Conservation (phyloP, 1,140 invertebrate genomes). For the Heterodera carotae region DNA sequence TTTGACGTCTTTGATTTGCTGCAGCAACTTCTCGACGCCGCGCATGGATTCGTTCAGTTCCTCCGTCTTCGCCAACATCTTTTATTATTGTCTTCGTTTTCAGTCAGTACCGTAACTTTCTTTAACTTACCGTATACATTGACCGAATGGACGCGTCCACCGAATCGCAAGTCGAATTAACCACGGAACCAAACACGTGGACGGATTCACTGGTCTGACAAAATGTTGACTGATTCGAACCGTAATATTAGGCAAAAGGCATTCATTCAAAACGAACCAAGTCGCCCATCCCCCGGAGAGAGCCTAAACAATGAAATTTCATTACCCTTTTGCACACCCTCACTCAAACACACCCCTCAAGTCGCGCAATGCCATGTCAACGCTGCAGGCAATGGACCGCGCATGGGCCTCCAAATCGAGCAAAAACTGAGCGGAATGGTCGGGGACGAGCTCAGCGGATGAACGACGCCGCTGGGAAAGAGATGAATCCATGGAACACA, state of each 20-base stretch:
- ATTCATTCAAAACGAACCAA: not conserved
- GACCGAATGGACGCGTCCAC: slow-evolving; percentile 47
- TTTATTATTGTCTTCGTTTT: not conserved
- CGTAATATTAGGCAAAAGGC: no score
- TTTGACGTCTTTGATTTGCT: slow-evolving; percentile 48
- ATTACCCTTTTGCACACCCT: not conserved
- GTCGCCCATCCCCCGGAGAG: slow-evolving; percentile 47
- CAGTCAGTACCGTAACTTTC: slow-evolving; percentile 8
- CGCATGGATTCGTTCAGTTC: slow-evolving; percentile 41
- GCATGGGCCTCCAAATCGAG: slow-evolving; percentile 46
- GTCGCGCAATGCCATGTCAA: slow-evolving; percentile 50
- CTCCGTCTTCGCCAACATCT: slow-evolving; percentile 48
- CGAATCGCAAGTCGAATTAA: slow-evolving; percentile 44
- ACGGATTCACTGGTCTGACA: slow-evolving; percentile 41
- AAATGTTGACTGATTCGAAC: no score
- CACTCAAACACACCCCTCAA: slow-evolving; percentile 34
- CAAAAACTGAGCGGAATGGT: slow-evolving; percentile 26
- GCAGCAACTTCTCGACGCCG: slow-evolving; percentile 36
- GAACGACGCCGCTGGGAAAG: slow-evolving; percentile 4
- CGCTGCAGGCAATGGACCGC: slow-evolving; percentile 48
- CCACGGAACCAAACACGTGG: slow-evolving; percentile 43
- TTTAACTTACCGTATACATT: slow-evolving; percentile 41
- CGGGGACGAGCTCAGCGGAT: slow-evolving; percentile 41
- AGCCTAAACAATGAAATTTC: slow-evolving; percentile 41
- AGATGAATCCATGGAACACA: not conserved